Percentiles rank a stretch among this genome's conserved stretches.
Evolutionary conservation across 30 jellyfish, hydroid and myxozoan species (phyloP).

Genomic region (Aurelia aurita complex sp. Pacific): DNA sequence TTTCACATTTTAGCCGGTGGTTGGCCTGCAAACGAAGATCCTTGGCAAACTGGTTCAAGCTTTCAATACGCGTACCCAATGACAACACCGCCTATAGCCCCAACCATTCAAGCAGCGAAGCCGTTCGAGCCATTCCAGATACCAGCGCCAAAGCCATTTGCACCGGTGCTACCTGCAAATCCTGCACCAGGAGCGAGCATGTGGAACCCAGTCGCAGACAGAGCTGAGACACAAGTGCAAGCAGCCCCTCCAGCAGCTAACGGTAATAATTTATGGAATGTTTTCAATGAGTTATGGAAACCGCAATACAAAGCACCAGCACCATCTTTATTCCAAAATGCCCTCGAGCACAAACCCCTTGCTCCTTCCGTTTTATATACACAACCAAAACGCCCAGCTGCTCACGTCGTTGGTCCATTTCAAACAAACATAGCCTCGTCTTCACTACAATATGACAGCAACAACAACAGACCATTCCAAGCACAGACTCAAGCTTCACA

Average conservation of each 20-base stretch:
- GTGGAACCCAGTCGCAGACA: slow-evolving; percentile 30
- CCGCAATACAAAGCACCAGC: slow-evolving; percentile 28
- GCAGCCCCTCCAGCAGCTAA: slow-evolving; percentile 45
- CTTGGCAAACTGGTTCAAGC: slow-evolving; percentile 77
- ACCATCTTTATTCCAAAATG: slow-evolving; percentile 40
- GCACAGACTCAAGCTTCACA: slow-evolving; percentile 63
- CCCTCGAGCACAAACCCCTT: slow-evolving; percentile 14
- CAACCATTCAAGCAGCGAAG: slow-evolving; percentile 36
- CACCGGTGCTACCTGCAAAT: slow-evolving; percentile 24
- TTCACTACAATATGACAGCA: slow-evolving; percentile 37
- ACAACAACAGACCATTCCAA: slow-evolving; percentile 58
- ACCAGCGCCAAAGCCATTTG: slow-evolving; percentile 37
- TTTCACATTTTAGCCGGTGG: slow-evolving; percentile 26
- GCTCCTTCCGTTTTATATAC: slow-evolving; percentile 8
- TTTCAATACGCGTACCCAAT: slow-evolving; percentile 69
- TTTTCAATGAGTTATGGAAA: slow-evolving; percentile 39
- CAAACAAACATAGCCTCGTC: slow-evolving; percentile 43
- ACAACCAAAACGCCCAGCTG: slow-evolving; percentile 25
- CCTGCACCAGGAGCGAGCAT: slow-evolving; percentile 35
- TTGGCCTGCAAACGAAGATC: slow-evolving; percentile 42
- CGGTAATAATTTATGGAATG: slow-evolving; percentile 50
- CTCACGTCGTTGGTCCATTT: slow-evolving; percentile 7
- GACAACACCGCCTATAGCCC: slow-evolving; percentile 52
- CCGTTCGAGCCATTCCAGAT: slow-evolving; percentile 40
- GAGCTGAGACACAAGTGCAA: slow-evolving; percentile 19